Percentiles rank a stretch among this genome's conserved stretches.
These are phyloP conservation scores for Terrapene triunguis DNA, from an alignment of 2,113 vertebrate species.

Conservation along the genomic window DNA sequence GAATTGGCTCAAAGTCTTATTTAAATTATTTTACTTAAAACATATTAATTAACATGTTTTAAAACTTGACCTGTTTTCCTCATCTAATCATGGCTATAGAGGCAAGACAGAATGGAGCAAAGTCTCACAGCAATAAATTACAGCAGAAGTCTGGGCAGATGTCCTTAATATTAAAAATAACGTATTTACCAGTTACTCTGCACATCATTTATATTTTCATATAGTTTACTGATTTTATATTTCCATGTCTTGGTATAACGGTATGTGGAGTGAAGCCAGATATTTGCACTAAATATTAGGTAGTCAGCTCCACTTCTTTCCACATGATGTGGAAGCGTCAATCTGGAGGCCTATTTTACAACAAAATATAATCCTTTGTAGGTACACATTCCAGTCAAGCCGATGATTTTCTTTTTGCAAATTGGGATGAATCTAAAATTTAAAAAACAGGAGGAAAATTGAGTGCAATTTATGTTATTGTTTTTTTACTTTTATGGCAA, in stretches of 20 bases:
- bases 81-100: background rate
- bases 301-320: background rate
- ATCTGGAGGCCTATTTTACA: background rate
- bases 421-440: background rate
- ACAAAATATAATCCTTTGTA: background rate
- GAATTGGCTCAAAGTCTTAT: background rate
- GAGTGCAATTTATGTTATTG: background rate
- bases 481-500: background rate
- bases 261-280: background rate
- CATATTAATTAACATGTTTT: too few species aligned
- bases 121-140: background rate
- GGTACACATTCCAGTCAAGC: background rate
- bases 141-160: background rate
- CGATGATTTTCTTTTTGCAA: background rate
- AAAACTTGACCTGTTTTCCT: background rate
- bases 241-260: background rate
- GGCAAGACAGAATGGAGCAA: background rate
- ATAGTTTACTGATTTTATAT: background rate
- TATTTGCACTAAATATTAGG: background rate
- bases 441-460: background rate
- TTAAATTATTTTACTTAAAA: background rate
- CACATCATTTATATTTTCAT: background rate
- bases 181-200: background rate
- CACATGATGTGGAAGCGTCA: background rate
- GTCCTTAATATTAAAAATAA: background rate